Conservation (phyloP, 2,113 vertebrate genomes). For the Eulacestoma nigropectus region DNA sequence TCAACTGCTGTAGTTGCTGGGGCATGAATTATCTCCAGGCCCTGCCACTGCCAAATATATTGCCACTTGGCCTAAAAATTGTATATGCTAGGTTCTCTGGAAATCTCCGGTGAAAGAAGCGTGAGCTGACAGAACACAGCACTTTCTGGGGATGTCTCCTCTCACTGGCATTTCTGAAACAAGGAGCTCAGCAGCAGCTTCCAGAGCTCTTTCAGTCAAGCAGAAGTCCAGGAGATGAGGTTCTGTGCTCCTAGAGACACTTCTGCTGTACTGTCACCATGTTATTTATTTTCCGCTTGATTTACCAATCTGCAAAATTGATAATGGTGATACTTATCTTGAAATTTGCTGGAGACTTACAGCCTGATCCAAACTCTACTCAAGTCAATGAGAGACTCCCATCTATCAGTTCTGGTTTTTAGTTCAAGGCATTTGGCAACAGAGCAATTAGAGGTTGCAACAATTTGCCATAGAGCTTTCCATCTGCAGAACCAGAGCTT, state of each 20-base stretch:
- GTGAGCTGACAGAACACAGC: not conserved
- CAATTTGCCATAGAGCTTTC: not conserved
- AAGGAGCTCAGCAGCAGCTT: not conserved
- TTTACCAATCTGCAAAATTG: not conserved
- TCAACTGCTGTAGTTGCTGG: not conserved
- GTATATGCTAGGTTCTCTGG: fast-evolving
- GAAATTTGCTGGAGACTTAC: not conserved
- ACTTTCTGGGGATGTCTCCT: not conserved
- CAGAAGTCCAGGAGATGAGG: not conserved
- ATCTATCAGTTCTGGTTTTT: not conserved
- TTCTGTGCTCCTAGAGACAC: not conserved
- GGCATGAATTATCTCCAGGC: not conserved
- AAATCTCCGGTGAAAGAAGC: not conserved
- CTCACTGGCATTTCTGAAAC: not conserved
- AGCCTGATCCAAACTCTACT: not conserved
- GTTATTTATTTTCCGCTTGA: not conserved
- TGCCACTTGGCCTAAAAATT: not conserved
- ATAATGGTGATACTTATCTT: not conserved
- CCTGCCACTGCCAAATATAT: not conserved
- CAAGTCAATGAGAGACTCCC: not conserved
- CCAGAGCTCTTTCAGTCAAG: not conserved
- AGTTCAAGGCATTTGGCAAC: not conserved
- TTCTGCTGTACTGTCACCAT: not conserved
- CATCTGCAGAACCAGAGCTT: not conserved
- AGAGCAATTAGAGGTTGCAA: not conserved